Conservation (phyloP, 2,888 invertebrate genomes). For the Argyresthia goedartella region DNA sequence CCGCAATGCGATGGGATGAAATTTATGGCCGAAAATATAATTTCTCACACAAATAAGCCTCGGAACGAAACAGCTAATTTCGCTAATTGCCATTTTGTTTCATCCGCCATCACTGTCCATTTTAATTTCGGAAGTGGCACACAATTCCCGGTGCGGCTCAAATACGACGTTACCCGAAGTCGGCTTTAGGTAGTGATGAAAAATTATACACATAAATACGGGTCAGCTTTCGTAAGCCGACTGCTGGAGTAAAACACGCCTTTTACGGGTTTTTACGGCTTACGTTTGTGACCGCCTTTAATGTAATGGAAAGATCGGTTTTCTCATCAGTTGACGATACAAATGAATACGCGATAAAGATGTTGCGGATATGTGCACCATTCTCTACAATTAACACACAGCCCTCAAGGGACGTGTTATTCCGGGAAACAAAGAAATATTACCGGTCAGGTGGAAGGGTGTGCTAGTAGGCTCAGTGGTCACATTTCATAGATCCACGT, state of each 20-base stretch:
- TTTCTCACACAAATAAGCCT: not conserved
- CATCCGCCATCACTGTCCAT: conserved; percentile 38
- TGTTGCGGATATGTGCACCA: too few species aligned
- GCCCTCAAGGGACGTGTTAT: too few species aligned
- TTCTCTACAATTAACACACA: too few species aligned
- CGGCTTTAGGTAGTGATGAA: conserved; percentile 24
- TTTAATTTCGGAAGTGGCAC: conserved; percentile 40
- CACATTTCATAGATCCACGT: too few species aligned
- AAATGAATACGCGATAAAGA: too few species aligned
- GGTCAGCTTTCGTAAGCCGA: not conserved
- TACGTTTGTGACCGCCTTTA: not conserved
- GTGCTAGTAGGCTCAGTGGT: too few species aligned
- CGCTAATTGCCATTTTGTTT: conserved; percentile 33
- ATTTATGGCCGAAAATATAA: not conserved
- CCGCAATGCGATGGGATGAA: not conserved
- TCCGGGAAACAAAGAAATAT: too few species aligned
- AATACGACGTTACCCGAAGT: too few species aligned
- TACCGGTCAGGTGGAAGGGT: too few species aligned
- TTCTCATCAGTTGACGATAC: too few species aligned
- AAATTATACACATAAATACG: conserved; percentile 17
- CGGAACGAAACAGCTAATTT: conserved; percentile 20
- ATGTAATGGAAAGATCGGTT: too few species aligned
- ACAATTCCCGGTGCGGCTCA: not conserved
- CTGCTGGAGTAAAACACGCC: not conserved
- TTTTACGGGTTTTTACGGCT: not conserved